Percentiles rank a stretch among this genome's conserved stretches.
These are phyloP conservation scores for Tachystola acroxantha DNA, from an alignment of 2,888 invertebrate species.

Conservation along the genomic window DNA sequence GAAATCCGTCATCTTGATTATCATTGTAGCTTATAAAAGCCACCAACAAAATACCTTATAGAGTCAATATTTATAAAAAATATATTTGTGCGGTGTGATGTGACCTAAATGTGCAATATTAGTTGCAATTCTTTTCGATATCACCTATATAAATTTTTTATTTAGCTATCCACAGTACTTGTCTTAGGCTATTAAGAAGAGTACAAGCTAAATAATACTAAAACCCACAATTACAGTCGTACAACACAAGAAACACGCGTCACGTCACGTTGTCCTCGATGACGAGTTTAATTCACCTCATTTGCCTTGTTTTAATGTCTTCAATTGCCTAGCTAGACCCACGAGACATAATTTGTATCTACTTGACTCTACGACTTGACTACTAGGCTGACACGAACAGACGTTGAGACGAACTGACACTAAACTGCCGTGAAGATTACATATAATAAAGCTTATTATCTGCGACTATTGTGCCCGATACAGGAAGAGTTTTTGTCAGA, in stretches of 20 bases:
- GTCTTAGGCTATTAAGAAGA: too few relatives aligned
- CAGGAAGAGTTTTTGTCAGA: slow-evolving; percentile 56
- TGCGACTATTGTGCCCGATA: slow-evolving; percentile 25
- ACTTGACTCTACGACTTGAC: slow-evolving; percentile 1
- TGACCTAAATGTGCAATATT: too few relatives aligned
- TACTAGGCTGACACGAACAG: slow-evolving; percentile 11
- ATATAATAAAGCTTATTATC: slow-evolving; percentile 31
- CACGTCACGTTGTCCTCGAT: slow-evolving; percentile 36
- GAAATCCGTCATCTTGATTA: too few relatives aligned
- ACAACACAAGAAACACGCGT: slow-evolving; percentile 27
- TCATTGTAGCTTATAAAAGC: too few relatives aligned
- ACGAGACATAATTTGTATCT: slow-evolving; percentile 11
- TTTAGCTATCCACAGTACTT: too few relatives aligned
- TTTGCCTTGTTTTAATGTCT: slow-evolving; percentile 26
- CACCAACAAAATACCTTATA: too few relatives aligned
- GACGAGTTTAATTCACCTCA: slow-evolving; percentile 36
- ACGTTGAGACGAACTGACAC: slow-evolving; percentile 6
- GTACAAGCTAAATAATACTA: slow-evolving; percentile 18
- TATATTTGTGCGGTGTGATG: too few relatives aligned
- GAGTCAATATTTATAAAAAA: too few relatives aligned
- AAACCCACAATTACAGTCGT: slow-evolving; percentile 14
- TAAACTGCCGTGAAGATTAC: slow-evolving; percentile 24
- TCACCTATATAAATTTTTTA: too few relatives aligned
- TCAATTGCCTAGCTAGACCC: slow-evolving; percentile 20
- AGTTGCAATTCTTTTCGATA: too few relatives aligned